phyloP scores from a whole-genome alignment of 2,113 vertebrate genomes.

The Rhea pennata region DNA sequence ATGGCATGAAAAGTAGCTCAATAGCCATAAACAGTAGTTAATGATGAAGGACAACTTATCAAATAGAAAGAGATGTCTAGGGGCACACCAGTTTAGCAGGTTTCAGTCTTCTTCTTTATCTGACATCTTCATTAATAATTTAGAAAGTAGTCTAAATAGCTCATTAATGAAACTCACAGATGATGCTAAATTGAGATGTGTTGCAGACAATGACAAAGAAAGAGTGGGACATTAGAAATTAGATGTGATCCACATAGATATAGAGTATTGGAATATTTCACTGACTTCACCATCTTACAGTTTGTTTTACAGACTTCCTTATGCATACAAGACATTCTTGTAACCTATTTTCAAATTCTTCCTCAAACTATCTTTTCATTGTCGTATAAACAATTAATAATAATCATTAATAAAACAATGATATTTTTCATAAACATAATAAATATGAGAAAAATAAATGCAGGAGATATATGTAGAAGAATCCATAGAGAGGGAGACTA shows the following conservation, averaged over 20 bases:
- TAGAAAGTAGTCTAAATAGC: conserved; percentile 31
- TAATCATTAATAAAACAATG: neutral
- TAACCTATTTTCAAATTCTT: neutral
- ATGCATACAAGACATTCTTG: neutral
- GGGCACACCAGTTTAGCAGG: neutral
- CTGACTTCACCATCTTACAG: neutral
- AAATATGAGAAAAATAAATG: neutral
- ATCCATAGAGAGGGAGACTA: neutral
- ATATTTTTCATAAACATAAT: neutral
- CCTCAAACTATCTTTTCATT: neutral
- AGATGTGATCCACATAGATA: neutral
- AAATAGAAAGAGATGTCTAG: conserved; percentile 11
- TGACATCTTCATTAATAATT: conserved; percentile 66
- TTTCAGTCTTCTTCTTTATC: conserved; percentile 27
- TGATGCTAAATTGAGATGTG: conserved; percentile 19
- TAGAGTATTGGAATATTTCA: neutral
- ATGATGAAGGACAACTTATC: conserved; percentile 66
- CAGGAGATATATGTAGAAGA: neutral
- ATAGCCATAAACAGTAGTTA: conserved; percentile 65
- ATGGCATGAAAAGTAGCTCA: conserved; percentile 58
- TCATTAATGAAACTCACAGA: conserved; percentile 35
- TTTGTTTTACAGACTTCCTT: neutral
- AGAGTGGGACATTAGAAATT: neutral
- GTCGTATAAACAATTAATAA: neutral
- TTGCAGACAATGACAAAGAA: neutral